Conservation (phyloP, 2,113 vertebrate species). For the Alethe castanea region DNA sequence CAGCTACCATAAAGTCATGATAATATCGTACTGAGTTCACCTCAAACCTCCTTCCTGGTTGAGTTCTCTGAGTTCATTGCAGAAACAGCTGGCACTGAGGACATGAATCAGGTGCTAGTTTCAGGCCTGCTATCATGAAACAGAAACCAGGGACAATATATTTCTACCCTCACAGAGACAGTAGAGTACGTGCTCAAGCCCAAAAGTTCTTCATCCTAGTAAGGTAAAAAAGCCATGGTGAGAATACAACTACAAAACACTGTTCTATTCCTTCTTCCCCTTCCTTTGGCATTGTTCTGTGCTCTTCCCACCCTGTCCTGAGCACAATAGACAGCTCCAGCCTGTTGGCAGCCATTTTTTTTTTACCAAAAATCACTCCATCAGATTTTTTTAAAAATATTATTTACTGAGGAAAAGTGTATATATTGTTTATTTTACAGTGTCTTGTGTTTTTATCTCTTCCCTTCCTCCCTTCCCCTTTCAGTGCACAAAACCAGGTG, state of each 20-base stretch:
- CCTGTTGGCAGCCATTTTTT: not conserved
- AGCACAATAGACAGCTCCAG: not conserved
- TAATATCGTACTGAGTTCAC: not conserved
- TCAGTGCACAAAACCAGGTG: not conserved
- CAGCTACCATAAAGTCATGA: not conserved
- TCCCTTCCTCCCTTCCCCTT: not conserved
- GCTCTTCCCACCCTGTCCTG: not conserved
- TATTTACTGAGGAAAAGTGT: not conserved
- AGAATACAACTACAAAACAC: not conserved
- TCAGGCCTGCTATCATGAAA: not conserved
- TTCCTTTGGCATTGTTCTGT: not conserved
- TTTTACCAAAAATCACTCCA: not conserved
- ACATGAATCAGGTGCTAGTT: not conserved
- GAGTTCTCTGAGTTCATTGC: accelerated
- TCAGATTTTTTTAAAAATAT: accelerated
- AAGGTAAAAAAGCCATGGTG: not conserved
- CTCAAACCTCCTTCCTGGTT: not conserved
- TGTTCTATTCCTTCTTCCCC: not conserved
- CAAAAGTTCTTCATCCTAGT: not conserved
- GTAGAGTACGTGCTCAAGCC: accelerated
- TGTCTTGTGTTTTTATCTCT: not conserved
- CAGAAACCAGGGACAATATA: not conserved
- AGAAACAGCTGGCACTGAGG: not conserved
- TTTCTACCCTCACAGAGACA: not conserved
- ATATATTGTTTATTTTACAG: not conserved